Conservation (phyloP, 2,888 invertebrate species). For the Platycnemis pennipes region DNA sequence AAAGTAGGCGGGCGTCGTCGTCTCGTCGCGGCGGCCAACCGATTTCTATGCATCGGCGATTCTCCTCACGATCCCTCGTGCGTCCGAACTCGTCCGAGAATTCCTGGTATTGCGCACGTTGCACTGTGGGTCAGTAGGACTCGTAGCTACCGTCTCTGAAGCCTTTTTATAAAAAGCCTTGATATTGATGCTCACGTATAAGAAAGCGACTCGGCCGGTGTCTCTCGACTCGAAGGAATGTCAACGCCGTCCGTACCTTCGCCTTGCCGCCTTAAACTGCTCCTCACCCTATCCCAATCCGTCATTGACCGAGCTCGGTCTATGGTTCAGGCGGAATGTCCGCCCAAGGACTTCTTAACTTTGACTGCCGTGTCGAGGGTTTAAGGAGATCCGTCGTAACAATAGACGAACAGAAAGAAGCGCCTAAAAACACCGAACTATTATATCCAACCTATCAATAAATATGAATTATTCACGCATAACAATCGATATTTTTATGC, state of each 20-base stretch:
- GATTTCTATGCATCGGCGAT: slow-evolving; percentile 49
- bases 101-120: slow-evolving; percentile 27
- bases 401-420: too few relatives aligned
- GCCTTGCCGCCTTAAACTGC: not conserved
- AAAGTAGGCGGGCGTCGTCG: not conserved
- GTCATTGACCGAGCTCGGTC: not conserved
- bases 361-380: too few relatives aligned
- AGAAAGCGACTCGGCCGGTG: slow-evolving; percentile 27
- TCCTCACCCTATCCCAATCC: not conserved
- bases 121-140: slow-evolving; percentile 59
- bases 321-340: not conserved
- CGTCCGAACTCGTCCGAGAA: slow-evolving; percentile 24
- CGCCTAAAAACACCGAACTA: too few relatives aligned
- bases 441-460: too few relatives aligned
- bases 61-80: slow-evolving; percentile 43
- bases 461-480: too few relatives aligned
- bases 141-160: slow-evolving; percentile 43
- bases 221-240: not conserved
- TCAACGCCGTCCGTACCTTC: not conserved
- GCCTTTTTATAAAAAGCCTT: slow-evolving; percentile 50
- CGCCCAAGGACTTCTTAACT: too few relatives aligned
- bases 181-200: slow-evolving; percentile 31
- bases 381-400: too few relatives aligned
- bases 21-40: not conserved
- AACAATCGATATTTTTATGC: too few relatives aligned